Evolutionary conservation across 2,113 vertebrate species (phyloP).

Genomic region (Oreochromis niloticus): DNA sequence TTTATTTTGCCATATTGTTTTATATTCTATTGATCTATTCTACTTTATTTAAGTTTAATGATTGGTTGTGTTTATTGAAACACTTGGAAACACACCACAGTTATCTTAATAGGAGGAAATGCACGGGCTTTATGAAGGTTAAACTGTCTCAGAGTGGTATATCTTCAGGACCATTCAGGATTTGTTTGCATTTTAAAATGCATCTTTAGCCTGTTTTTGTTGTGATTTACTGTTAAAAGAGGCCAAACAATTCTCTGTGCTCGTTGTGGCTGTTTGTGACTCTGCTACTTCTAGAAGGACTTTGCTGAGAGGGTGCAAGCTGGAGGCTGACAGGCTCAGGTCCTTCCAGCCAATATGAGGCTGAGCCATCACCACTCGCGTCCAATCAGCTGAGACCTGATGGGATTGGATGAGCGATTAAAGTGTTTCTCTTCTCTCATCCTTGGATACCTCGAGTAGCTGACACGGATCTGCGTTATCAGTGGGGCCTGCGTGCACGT

Average conservation of each 20-base stretch:
- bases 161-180: neutral
- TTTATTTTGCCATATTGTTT: neutral
- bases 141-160: neutral
- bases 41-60: neutral
- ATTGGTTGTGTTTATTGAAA: neutral
- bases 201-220: neutral
- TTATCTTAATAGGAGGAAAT: neutral
- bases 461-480: neutral
- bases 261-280: neutral
- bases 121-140: neutral
- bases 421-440: neutral
- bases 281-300: neutral
- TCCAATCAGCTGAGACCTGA: constrained; percentile 44
- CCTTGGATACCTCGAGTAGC: neutral
- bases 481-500: neutral
- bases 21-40: neutral
- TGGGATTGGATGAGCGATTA: neutral
- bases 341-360: neutral
- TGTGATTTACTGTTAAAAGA: neutral
- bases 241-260: neutral
- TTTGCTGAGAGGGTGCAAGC: neutral
- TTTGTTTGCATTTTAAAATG: neutral
- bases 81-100: neutral
- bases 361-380: constrained; percentile 8
- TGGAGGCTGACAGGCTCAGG: neutral